Evolutionary conservation across 2,113 vertebrate genomes (phyloP), one percentile per base, ranked within the genome.

Genomic region (Saccopteryx bilineata): DNA sequence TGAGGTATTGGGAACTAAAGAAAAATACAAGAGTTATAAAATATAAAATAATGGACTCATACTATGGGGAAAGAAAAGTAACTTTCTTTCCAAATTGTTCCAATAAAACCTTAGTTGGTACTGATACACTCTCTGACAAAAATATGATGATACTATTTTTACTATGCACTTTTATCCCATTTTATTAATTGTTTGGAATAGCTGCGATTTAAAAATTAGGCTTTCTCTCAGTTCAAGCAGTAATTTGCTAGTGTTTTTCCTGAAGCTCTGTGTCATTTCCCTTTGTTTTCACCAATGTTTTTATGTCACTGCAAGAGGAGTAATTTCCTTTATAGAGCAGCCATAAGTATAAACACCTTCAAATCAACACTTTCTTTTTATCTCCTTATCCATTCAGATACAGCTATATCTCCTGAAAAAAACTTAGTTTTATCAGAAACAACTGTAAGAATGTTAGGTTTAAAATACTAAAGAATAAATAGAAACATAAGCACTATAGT

Each of bases 391-490:
- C 52, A 75, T 31, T 5, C 17, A 65, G 9, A 80, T 46, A 8
- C 13, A 92, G 10, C 82, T 17, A 60, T 74, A 60, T 33, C 11
- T 93, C 52, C 31, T n/a, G 39, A 1, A 74, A 81, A 89, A 89
- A 86, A 83, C 9, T 66, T 60, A 63, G 54, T 33, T 52, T 69
- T 33, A 78, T 61, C 58, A 94, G 24, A 92, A 89, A 90, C 19
- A 68, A 50, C 17, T 92, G 5, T 74, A 78, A 80, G 10, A 85
- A 92, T 63, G 28, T 60, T 74, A 93, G 15, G 31, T 24, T 92
- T 72, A 86, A 78, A 71, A 88, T 83, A 85, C 9, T 28, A 65
- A 66, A 60, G 46, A 60, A 79, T 87, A 81, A 93, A 69, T 68
- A 48, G 8, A 87, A 87, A 56, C 24, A 24, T 7, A 78, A 65